phyloP scores from a whole-genome alignment of 2,797 vertebrate genomes.

The Rhinichthys osculus region DNA sequence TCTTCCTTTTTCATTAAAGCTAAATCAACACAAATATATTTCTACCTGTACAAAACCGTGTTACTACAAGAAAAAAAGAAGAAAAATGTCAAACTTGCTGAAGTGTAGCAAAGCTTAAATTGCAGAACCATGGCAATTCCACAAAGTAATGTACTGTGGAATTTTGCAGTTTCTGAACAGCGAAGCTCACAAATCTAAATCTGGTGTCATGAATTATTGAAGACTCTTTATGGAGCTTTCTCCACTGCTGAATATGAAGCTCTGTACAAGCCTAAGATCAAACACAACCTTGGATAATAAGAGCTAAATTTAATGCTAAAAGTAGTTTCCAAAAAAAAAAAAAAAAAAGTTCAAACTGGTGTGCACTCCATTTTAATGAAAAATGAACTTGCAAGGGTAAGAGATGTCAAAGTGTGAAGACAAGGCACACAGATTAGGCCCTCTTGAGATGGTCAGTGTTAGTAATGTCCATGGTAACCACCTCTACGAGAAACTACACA shows the following conservation, averaged over 20 bases:
- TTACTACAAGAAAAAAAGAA: background rate
- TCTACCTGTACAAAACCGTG: background rate
- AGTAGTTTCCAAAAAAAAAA: slow-evolving; percentile 63
- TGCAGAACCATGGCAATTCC: slow-evolving; percentile 66
- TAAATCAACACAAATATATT: background rate
- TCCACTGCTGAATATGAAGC: slow-evolving; percentile 74
- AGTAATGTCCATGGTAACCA: slow-evolving; percentile 61
- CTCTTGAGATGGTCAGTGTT: slow-evolving; percentile 60
- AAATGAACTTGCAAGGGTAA: slow-evolving; percentile 47
- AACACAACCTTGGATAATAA: slow-evolving; percentile 68
- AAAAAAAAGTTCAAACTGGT: slow-evolving; percentile 56
- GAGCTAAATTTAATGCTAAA: slow-evolving; percentile 70
- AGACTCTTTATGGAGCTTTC: slow-evolving; percentile 77
- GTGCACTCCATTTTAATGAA: slow-evolving; percentile 62
- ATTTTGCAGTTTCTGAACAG: slow-evolving; percentile 74
- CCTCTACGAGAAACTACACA: slow-evolving; percentile 61
- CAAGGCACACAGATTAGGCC: slow-evolving; percentile 43
- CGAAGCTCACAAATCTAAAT: slow-evolving; percentile 78
- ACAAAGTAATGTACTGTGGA: slow-evolving; percentile 73
- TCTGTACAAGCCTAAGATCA: slow-evolving; percentile 74
- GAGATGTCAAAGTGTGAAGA: slow-evolving; percentile 36
- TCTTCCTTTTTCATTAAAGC: background rate
- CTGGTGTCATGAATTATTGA: slow-evolving; percentile 84
- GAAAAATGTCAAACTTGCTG: slow-evolving; percentile 58
- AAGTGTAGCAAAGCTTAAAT: slow-evolving; percentile 66